Percentiles rank a stretch among this genome's conserved stretches.
These are phyloP conservation scores for Thamnophis elegans DNA, from an alignment of 2,797 vertebrate genomes.

Conservation along the genomic window DNA sequence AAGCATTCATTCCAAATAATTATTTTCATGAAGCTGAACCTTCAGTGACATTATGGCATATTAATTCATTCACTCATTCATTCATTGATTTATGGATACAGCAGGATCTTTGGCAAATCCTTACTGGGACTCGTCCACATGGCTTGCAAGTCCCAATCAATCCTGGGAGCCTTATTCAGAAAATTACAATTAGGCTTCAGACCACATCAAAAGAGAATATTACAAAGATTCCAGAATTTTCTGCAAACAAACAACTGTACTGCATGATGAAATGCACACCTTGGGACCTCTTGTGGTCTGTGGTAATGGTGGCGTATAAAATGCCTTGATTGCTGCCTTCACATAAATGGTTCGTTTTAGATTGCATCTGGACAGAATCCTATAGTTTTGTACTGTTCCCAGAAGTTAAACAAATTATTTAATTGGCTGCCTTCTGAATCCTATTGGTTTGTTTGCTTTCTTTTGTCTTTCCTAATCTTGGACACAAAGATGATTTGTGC, in stretches of 20 bases:
- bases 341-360: background rate
- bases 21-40: conserved; percentile 6
- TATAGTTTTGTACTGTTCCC: background rate
- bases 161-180: background rate
- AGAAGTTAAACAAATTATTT: conserved; percentile 8
- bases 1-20: conserved; percentile 1
- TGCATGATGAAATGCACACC: background rate
- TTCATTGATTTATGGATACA: background rate
- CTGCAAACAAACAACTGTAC: background rate
- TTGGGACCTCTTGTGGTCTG: background rate
- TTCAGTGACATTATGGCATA: conserved; percentile 1
- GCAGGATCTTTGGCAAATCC: background rate
- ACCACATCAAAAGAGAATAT: background rate
- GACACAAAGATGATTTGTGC: conserved; percentile 10
- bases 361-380: background rate
- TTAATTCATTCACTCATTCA: background rate
- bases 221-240: background rate
- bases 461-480: conserved; percentile 12
- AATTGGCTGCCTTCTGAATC: background rate
- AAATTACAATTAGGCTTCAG: conserved; percentile 15
- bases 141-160: background rate
- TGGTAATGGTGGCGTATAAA: background rate
- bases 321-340: background rate
- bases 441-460: background rate
- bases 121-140: background rate